Conservation (phyloP, 2,888 invertebrate genomes). For the Drosophila kambysellisi region DNA sequence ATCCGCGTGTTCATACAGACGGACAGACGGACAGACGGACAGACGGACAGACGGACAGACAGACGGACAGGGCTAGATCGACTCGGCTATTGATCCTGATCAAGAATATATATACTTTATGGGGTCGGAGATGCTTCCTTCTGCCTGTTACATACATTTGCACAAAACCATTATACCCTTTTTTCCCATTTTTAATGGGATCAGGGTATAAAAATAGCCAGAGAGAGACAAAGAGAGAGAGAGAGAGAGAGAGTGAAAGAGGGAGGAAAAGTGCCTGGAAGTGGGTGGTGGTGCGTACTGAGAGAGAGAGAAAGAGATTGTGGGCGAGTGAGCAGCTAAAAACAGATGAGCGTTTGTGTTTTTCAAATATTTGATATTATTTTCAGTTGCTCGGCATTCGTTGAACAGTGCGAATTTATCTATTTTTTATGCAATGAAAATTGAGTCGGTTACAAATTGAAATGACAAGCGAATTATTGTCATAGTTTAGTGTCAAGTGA, state of each 20-base stretch:
- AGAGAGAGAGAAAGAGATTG: neutral
- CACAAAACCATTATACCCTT: too few species aligned
- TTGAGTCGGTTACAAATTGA: neutral
- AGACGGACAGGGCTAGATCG: too few species aligned
- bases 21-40: too few species aligned
- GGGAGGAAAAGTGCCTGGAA: conserved; percentile 8
- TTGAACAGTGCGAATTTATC: conserved; percentile 33
- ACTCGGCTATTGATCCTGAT: too few species aligned
- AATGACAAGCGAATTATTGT: neutral
- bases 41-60: too few species aligned
- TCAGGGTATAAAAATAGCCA: conserved; percentile 2
- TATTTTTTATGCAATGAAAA: neutral
- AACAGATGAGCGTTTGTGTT: conserved; percentile 57
- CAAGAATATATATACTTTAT: too few species aligned
- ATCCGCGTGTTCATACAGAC: too few species aligned
- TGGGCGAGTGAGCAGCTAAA: conserved; percentile 30
- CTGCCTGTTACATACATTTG: too few species aligned
- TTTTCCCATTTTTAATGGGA: too few species aligned
- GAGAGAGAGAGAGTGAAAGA: neutral
- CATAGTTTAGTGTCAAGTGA: too few species aligned
- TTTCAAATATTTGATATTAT: conserved; percentile 29
- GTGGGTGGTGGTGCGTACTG: neutral
- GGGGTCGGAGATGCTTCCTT: too few species aligned
- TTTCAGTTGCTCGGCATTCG: conserved; percentile 42
- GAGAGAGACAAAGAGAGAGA: neutral